Percentiles rank a stretch among this genome's conserved stretches.
Conservation (phyloP, 2,113 vertebrate genomes). For the Limanda limanda region DNA sequence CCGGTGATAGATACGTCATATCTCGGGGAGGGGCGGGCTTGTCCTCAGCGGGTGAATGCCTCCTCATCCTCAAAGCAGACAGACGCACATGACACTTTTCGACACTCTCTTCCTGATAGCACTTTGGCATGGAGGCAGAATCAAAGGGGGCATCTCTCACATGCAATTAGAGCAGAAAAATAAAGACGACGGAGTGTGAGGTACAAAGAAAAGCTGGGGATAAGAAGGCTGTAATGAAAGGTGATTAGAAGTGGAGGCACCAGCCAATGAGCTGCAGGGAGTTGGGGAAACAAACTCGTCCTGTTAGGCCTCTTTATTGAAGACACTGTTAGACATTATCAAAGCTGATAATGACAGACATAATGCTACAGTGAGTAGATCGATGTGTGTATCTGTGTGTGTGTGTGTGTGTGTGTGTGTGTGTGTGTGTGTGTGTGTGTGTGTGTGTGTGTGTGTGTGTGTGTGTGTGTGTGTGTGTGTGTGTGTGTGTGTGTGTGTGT, state of each 20-base stretch:
- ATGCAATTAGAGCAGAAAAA: slow-evolving; percentile 94
- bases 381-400: neutral
- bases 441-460: neutral
- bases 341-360: slow-evolving; percentile 71
- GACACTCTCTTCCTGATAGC: slow-evolving; percentile 85
- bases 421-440: neutral
- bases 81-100: slow-evolving; percentile 89
- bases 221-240: slow-evolving; percentile 93
- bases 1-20: slow-evolving; percentile 92
- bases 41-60: slow-evolving; percentile 91
- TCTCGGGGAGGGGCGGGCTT: slow-evolving; percentile 87
- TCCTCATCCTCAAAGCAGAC: slow-evolving; percentile 83
- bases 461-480: neutral
- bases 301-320: slow-evolving; percentile 80
- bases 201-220: slow-evolving; percentile 89
- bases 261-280: slow-evolving; percentile 65
- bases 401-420: neutral
- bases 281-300: slow-evolving; percentile 69
- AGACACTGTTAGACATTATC: slow-evolving; percentile 78
- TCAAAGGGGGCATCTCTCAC: slow-evolving; percentile 96
- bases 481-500: neutral
- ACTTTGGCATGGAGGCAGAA: slow-evolving; percentile 89
- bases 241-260: slow-evolving; percentile 87
- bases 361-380: slow-evolving; percentile 13
- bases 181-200: slow-evolving; percentile 92